Evolutionary conservation across 2,888 invertebrate species (phyloP), one percentile per base, ranked within the genome.

Genomic region (Leptinotarsa peninsularis): DNA sequence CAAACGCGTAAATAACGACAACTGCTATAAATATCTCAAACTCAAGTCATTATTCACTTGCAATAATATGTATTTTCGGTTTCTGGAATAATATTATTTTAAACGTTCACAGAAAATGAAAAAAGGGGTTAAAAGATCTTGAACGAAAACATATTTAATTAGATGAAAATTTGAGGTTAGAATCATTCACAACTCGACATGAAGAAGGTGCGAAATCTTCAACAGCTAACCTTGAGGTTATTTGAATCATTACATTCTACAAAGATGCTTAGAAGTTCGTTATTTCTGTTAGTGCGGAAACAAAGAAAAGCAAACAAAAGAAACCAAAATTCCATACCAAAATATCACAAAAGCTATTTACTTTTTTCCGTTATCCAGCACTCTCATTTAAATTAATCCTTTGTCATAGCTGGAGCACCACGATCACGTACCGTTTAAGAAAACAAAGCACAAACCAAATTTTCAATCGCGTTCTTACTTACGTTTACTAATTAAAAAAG

Each of bases 361-460:
- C 79, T 79, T 79, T 77, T 77, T 77, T 76, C 76, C 71, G 77
- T 76, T 71, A 74, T 76, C 79, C 79, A 73, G 74, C 74, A 72
- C 72, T 72, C 70, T 74, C 74, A 72, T 70, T 74, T 71, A 72
- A 75, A 67, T 67, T 72, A 75, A 79, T 79, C 77, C 79, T 76
- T 72, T 78, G 78, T 79, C 66, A 72, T 49, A 75, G 72, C 69
- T 67, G 67, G 72, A 56, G 69, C 79, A 76, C 77, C 68, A 72
- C 77, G 73, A 75, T 72, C 77, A 72, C 75, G 73, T 69, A 76
- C 66, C 74, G 78, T 78, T 75, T 71, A 74, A 72, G 67, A 73
- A 78, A 74, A 76, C 76, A 72, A 76, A 76, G 72, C 78, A 78
- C 78, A 75, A 72, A 73, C 58, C 69, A 33, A 66, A 70, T 69